Percentiles rank a stretch among this genome's conserved stretches.
Conservation (phyloP, 2,113 vertebrate species). For the Nycticryphes semicollaris region DNA sequence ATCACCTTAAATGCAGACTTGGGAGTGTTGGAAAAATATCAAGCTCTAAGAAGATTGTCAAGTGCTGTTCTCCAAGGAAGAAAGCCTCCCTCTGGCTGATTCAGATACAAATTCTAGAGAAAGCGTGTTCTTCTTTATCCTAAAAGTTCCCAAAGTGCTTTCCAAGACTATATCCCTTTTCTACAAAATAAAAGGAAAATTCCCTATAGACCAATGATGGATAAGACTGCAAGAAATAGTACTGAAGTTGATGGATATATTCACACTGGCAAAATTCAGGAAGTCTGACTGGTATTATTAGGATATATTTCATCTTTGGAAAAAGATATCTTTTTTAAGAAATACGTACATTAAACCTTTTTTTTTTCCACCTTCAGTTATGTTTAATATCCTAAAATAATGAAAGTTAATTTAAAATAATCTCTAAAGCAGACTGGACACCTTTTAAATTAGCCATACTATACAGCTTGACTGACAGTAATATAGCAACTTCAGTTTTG, state of each 20-base stretch:
- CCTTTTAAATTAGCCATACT: not conserved
- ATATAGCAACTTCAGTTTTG: not conserved
- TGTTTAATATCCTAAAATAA: not conserved
- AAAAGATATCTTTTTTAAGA: not conserved
- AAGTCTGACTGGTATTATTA: not conserved
- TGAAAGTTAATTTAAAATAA: not conserved
- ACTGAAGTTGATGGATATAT: not conserved
- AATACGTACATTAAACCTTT: not conserved
- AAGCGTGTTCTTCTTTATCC: not conserved
- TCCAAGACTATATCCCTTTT: not conserved
- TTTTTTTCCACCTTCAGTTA: not conserved
- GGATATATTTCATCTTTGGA: not conserved
- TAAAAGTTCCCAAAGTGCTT: not conserved
- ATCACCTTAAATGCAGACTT: not conserved
- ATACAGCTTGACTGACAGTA: not conserved
- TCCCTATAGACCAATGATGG: not conserved
- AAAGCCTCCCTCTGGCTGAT: not conserved
- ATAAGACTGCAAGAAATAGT: not conserved
- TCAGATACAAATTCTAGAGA: not conserved
- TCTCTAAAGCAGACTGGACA: not conserved
- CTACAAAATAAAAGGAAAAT: not conserved
- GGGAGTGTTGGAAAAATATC: not conserved
- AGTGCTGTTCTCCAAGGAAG: not conserved
- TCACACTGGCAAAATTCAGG: not conserved
- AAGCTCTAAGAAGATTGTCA: not conserved